A percentile compares a stretch with the other conserved stretches of the same genome.
Evolutionary conservation across 2,113 vertebrate genomes (phyloP).

Genomic region (Peucedramus taeniatus): DNA sequence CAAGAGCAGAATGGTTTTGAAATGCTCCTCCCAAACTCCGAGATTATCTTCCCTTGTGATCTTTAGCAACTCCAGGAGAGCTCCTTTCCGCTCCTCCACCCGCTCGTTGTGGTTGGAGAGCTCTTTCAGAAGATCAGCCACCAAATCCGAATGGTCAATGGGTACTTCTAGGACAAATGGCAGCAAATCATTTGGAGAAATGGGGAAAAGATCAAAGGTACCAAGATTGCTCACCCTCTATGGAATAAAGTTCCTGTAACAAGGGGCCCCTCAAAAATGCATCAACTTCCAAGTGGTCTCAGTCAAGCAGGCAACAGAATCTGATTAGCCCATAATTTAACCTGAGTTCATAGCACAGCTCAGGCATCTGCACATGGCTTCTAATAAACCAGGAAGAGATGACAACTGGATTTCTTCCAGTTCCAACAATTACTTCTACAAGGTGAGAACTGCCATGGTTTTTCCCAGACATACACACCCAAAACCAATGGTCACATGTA

Average conservation of each 20-base stretch:
- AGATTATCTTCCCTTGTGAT: constrained; percentile 92
- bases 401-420: neutral
- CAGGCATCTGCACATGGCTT: neutral
- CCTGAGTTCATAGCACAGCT: neutral
- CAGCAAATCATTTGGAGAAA: constrained; percentile 21
- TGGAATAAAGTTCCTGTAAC: neutral
- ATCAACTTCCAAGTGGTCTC: neutral
- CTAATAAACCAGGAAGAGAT: neutral
- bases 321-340: neutral
- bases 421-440: neutral
- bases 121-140: constrained; percentile 95
- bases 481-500: neutral
- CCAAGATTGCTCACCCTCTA: neutral
- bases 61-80: constrained; percentile 93
- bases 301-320: neutral
- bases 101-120: constrained; percentile 97
- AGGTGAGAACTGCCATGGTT: neutral
- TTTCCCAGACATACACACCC: constrained; percentile 17
- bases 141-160: constrained; percentile 91
- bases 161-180: constrained; percentile 70
- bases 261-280: rapidly evolving
- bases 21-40: constrained; percentile 97
- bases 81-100: constrained; percentile 90
- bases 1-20: constrained; percentile 95
- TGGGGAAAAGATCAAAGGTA: neutral